phyloP scores from a whole-genome alignment of 2,888 invertebrate genomes.

The Neoascia interrupta region DNA sequence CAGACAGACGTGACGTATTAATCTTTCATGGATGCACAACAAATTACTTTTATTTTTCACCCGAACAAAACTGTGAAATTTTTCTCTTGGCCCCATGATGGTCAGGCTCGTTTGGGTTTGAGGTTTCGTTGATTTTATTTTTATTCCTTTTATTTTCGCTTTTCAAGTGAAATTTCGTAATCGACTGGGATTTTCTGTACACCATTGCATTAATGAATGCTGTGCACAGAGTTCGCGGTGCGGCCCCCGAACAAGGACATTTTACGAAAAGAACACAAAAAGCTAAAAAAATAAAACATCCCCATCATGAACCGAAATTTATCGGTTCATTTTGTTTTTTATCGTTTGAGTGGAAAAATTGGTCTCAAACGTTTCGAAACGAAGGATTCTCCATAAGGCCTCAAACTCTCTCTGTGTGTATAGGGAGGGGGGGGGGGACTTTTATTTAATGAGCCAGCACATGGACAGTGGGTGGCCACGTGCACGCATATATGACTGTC shows the following conservation, averaged over 20 bases:
- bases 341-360: constrained; percentile 44
- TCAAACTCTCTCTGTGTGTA: background rate
- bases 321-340: constrained; percentile 61
- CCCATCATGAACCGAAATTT: constrained; percentile 62
- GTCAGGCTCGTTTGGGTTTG: constrained; percentile 15
- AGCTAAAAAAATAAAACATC: constrained; percentile 11
- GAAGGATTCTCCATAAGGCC: background rate
- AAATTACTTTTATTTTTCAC: constrained; percentile 56
- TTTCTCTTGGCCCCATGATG: background rate
- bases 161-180: constrained; percentile 53
- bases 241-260: constrained; percentile 18
- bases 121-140: background rate
- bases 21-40: constrained; percentile 68
- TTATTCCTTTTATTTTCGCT: constrained; percentile 2
- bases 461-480: constrained; percentile 35
- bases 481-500: constrained; percentile 4
- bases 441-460: constrained; percentile 44
- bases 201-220: constrained; percentile 51
- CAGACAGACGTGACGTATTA: constrained; percentile 65
- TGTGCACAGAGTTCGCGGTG: constrained; percentile 2
- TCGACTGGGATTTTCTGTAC: constrained; percentile 59
- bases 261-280: constrained; percentile 34
- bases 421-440: constrained; percentile 20
- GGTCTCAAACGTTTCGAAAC: constrained; percentile 14
- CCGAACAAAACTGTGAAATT: constrained; percentile 4